Conservation (phyloP, 2,797 vertebrate genomes). For the Neopelma chrysocephalum region DNA sequence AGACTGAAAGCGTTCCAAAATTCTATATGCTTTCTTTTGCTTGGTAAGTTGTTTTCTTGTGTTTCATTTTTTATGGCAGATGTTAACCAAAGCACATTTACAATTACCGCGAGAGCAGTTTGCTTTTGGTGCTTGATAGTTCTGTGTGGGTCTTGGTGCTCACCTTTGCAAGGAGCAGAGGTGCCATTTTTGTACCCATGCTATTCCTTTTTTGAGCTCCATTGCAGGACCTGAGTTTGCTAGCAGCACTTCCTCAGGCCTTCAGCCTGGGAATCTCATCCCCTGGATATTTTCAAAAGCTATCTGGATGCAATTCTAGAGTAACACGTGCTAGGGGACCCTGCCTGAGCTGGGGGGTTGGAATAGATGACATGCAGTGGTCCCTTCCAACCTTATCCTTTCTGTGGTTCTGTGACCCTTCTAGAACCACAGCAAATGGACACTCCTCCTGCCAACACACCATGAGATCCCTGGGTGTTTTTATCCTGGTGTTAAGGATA, state of each 20-base stretch:
- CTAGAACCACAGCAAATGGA: background rate
- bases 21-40: background rate
- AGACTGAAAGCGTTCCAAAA: background rate
- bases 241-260: background rate
- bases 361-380: background rate
- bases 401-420: background rate
- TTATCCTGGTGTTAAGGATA: background rate
- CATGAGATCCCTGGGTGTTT: background rate
- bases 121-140: background rate
- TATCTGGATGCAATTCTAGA: background rate
- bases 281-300: background rate
- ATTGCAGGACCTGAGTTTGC: rapidly evolving
- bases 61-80: background rate
- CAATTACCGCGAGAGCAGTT: background rate
- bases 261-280: background rate
- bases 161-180: background rate
- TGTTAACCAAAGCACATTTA: background rate
- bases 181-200: rapidly evolving
- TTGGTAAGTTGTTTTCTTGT: background rate
- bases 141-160: background rate
- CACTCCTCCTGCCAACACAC: background rate
- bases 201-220: rapidly evolving
- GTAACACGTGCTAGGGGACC: background rate
- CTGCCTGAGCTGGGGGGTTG: background rate
- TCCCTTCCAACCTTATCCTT: background rate